These are phyloP conservation scores for Ariolimax columbianus DNA, from an alignment of 2,888 invertebrate species.

Conservation along the genomic window DNA sequence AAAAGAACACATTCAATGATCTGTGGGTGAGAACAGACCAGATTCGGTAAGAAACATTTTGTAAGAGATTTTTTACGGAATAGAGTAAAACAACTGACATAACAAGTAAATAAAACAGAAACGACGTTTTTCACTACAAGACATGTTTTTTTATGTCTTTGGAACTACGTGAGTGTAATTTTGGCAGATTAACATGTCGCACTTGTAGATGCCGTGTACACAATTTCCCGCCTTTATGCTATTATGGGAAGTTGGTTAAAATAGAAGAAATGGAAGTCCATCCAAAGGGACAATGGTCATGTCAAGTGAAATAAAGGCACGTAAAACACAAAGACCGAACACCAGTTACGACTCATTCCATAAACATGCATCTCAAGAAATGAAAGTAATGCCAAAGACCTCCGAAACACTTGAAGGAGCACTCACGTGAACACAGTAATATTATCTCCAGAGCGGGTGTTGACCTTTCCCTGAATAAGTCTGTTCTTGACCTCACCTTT, in stretches of 20 bases:
- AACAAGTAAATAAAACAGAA: no score
- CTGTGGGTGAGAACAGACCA: conserved; percentile 73
- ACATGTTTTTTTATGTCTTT: no score
- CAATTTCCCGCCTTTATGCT: no score
- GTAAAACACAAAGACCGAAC: background rate
- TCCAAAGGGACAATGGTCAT: no score
- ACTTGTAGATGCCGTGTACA: no score
- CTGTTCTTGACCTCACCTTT: conserved; percentile 31
- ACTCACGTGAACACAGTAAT: background rate
- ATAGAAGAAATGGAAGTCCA: no score
- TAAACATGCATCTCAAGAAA: background rate
- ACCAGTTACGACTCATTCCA: background rate
- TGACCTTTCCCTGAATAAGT: conserved; percentile 25
- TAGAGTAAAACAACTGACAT: background rate
- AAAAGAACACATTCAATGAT: conserved; percentile 70
- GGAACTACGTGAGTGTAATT: no score
- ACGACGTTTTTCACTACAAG: no score
- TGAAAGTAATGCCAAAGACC: background rate
- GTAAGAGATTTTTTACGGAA: background rate
- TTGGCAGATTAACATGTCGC: no score
- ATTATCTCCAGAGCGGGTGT: background rate
- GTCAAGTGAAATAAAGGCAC: no score
- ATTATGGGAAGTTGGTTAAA: no score
- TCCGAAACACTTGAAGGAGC: background rate
- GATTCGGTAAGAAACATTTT: conserved; percentile 57